A percentile compares a stretch with the other conserved stretches of the same genome.
These are phyloP conservation scores for Sinocyclocheilus maitianheensis DNA, from an alignment of 2,113 vertebrate genomes.

Conservation along the genomic window DNA sequence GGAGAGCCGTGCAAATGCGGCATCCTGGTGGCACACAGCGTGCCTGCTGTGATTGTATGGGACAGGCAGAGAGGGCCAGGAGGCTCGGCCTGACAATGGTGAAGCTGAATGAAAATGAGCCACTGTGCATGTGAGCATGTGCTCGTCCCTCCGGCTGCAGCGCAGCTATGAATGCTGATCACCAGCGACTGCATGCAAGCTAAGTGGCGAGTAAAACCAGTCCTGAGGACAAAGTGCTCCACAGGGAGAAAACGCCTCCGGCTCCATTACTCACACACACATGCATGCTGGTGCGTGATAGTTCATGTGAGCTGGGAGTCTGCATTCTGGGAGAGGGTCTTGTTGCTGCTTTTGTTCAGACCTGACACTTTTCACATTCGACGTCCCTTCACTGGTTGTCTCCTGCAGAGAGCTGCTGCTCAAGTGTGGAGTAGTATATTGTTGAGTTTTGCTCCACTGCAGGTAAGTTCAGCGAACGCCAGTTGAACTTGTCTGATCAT, in stretches of 20 bases:
- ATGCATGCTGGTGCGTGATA: slow-evolving; percentile 3
- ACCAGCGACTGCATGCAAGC: slow-evolving; percentile 35
- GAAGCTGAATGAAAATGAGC: slow-evolving; percentile 9
- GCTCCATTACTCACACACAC: slow-evolving; percentile 45
- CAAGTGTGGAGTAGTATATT: background rate
- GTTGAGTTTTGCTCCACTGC: background rate
- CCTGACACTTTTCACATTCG: background rate
- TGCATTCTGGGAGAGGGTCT: background rate
- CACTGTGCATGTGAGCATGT: background rate
- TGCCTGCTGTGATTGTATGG: background rate
- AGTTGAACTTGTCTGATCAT: background rate
- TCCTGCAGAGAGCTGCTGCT: background rate
- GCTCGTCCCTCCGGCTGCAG: background rate
- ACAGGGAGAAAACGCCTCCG: slow-evolving; percentile 36
- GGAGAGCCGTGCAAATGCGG: background rate
- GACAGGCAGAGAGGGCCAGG: background rate
- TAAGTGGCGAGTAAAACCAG: slow-evolving; percentile 47
- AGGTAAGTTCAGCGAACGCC: background rate
- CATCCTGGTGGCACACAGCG: background rate
- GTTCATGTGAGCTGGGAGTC: slow-evolving; percentile 37
- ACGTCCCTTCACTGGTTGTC: background rate
- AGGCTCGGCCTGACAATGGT: background rate
- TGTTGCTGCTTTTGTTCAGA: background rate
- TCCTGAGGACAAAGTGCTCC: slow-evolving; percentile 28
- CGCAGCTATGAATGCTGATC: slow-evolving; percentile 36